These are phyloP conservation scores for Aratinga solstitialis DNA, from an alignment of 2,797 vertebrate genomes.

Conservation along the genomic window DNA sequence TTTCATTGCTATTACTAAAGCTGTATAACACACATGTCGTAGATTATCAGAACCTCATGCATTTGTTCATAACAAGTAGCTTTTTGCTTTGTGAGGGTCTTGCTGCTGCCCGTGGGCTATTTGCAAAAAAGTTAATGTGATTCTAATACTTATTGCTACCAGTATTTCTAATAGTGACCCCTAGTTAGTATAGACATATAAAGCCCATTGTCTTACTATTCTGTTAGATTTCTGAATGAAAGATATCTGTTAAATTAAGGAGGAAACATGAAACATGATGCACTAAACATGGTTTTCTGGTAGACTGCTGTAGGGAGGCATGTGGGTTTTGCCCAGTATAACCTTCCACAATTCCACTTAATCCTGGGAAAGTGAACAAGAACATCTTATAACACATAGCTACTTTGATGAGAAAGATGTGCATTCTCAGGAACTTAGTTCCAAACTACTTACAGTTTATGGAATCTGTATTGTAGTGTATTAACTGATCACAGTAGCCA, in stretches of 20 bases:
- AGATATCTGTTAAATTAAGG: not conserved
- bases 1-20: not conserved
- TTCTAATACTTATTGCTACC: not conserved
- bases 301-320: not conserved
- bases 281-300: not conserved
- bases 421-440: not conserved
- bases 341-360: not conserved
- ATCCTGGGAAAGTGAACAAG: not conserved
- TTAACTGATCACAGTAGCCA: not conserved
- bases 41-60: not conserved
- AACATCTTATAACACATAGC: not conserved
- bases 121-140: not conserved
- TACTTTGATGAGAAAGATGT: not conserved
- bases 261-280: not conserved
- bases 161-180: not conserved
- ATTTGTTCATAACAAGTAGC: not conserved
- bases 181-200: not conserved
- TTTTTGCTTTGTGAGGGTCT: not conserved
- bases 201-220: not conserved
- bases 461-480: not conserved
- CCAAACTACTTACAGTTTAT: not conserved
- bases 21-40: not conserved
- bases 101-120: not conserved
- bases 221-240: not conserved
- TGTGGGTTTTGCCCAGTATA: not conserved